Evolutionary conservation across 92 coral and sea anemone species (phyloP), one percentile per base, ranked within the genome.

Genomic region (Umimayanthus kanabou): DNA sequence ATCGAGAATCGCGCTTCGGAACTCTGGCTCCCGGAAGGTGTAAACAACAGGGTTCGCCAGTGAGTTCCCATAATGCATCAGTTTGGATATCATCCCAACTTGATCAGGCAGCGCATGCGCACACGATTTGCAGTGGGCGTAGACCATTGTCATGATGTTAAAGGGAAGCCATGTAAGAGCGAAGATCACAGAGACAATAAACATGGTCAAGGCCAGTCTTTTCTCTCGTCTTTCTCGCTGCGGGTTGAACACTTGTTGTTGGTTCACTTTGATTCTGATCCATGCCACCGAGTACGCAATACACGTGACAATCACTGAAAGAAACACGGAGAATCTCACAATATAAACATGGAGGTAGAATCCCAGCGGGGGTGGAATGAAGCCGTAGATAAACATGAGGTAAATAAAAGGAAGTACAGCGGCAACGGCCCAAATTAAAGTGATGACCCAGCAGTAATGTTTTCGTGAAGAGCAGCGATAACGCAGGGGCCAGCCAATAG

Each of bases 51-150:
- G 82, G 82, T 78, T 78, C 1, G 82, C 82, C 18, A 78, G 82
- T 53, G 82, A 78, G 65, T 78, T 78, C 82, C 82, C 82, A 78
- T 78, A 78, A 78, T 78, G 82, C 82, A 78, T 78, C 66, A 78
- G 67, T 49, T 78, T 78, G 7, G 67, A 45, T 78, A 78, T 26
- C 82, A 78, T 78, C 22, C 82, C 82, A 39, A 78, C 82, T 49
- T 78, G 82, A 29, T 78, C 82, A 45, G 82, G 82, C 22, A 78
- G 39, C 61, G 30, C 40, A 47, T 25, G 64, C 66, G 82, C 82
- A 78, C 82, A 78, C 82, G 67, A 78, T 43, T 37, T 47, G 37
- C 66, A 78, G 82, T 78, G 82, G 23, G 82, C 66, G 16, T 78
- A 78, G 37, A 78, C 82, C 82, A 47, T 78, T 14, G 82, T 78